Evolutionary conservation across 1,140 invertebrate genomes (phyloP).

Genomic region (Trigoniulus corallinus): DNA sequence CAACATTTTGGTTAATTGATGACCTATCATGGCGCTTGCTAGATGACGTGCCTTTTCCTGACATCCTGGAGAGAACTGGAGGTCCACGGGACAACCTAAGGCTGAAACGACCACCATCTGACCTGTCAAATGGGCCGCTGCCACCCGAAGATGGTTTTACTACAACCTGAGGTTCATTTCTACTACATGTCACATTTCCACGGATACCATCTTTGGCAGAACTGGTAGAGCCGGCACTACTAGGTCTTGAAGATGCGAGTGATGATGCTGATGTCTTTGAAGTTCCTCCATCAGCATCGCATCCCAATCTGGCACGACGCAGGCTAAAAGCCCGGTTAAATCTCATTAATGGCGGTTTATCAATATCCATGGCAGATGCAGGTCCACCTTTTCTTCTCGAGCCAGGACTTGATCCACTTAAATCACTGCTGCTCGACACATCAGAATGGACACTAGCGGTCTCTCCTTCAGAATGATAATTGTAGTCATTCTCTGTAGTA

Average conservation of each 20-base stretch:
- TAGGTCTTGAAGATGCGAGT: background rate
- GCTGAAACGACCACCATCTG: conserved; percentile 46
- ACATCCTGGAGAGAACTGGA: conserved; percentile 11
- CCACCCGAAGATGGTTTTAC: conserved; percentile 8
- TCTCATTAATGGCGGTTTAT: conserved; percentile 17
- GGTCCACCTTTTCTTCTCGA: background rate
- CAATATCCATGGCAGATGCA: background rate
- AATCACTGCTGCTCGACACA: conserved; percentile 19
- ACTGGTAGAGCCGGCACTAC: background rate
- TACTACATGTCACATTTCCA: background rate
- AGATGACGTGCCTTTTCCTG: conserved; percentile 1
- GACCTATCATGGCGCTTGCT: background rate
- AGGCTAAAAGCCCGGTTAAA: conserved; percentile 30
- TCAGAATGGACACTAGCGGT: conserved; percentile 8
- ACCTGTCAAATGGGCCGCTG: conserved; percentile 32
- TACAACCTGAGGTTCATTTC: background rate
- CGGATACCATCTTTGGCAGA: background rate
- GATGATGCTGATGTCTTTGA: background rate
- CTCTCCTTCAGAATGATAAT: background rate
- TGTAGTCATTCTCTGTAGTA: background rate
- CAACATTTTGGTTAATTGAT: background rate
- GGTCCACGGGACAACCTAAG: background rate
- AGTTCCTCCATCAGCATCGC: conserved; percentile 1
- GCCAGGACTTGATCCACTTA: conserved; percentile 7
- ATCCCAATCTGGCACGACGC: conserved; percentile 5